Percentiles rank a stretch among this genome's conserved stretches.
These are phyloP conservation scores for Cinclus mexicanus DNA, from an alignment of 2,113 vertebrate species.

Conservation along the genomic window DNA sequence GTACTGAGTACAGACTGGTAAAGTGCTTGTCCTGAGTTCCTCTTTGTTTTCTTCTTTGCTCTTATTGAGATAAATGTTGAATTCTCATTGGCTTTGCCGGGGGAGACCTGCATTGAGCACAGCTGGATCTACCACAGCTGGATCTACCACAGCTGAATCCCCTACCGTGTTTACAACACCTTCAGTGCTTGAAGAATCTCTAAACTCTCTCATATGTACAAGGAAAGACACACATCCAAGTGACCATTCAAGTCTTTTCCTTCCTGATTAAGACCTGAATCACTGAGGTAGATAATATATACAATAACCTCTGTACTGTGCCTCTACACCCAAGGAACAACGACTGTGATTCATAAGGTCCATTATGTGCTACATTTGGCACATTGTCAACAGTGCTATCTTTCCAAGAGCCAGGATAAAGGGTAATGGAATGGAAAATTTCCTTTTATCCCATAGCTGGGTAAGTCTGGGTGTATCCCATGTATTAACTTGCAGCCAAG, in stretches of 20 bases:
- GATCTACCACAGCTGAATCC: neutral
- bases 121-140: neutral
- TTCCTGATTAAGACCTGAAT: neutral
- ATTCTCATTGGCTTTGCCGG: neutral
- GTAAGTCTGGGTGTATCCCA: neutral
- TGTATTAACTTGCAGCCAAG: neutral
- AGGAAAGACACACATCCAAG: neutral
- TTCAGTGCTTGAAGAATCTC: neutral
- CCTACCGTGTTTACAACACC: neutral
- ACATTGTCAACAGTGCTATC: neutral
- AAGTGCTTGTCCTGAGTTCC: neutral
- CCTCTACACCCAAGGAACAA: neutral
- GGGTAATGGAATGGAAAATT: constrained; percentile 44
- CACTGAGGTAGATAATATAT: neutral
- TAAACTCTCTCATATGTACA: neutral
- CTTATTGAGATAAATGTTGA: neutral
- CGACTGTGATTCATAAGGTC: constrained; percentile 35
- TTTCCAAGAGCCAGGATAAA: constrained; percentile 27
- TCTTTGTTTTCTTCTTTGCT: neutral
- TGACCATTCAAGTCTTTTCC: neutral
- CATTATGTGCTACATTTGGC: constrained; percentile 33
- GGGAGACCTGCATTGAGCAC: neutral
- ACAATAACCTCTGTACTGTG: neutral
- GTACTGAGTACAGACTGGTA: too few relatives aligned
- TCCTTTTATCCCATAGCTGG: neutral